A percentile compares a stretch with the other conserved stretches of the same genome.
Evolutionary conservation across 2,797 vertebrate genomes (phyloP).

Genomic region (Microchirus variegatus): DNA sequence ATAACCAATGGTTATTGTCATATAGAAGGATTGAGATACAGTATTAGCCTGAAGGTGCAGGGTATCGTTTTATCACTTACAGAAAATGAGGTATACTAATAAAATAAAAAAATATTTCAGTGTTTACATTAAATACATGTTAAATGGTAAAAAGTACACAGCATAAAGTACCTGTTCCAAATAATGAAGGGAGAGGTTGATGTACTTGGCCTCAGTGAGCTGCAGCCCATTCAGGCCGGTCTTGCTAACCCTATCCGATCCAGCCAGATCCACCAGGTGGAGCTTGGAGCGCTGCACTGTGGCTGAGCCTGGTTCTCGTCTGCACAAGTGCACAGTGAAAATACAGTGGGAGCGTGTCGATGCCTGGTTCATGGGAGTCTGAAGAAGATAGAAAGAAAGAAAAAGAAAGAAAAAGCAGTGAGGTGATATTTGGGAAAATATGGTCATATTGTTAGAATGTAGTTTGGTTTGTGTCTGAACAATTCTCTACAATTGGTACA

Average conservation of each 20-base stretch:
- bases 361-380: slow-evolving; percentile 98
- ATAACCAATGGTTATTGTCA: no score
- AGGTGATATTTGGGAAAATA: not conserved
- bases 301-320: slow-evolving; percentile 90
- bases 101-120: not conserved
- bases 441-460: not conserved
- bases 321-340: slow-evolving; percentile 93
- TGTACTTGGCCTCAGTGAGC: slow-evolving; percentile 96
- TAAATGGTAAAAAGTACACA: not conserved
- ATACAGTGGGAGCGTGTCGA: slow-evolving; percentile 97
- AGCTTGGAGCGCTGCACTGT: slow-evolving; percentile 89
- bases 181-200: slow-evolving; percentile 95
- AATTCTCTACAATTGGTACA: slow-evolving; percentile 12
- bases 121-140: not conserved
- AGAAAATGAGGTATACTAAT: not conserved
- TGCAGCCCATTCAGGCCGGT: slow-evolving; percentile 89
- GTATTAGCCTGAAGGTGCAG: no score
- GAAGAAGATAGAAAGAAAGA: slow-evolving; percentile 25
- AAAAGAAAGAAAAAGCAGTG: not conserved
- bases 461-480: not conserved
- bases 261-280: slow-evolving; percentile 95
- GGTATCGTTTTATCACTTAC: no score
- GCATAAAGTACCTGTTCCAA: slow-evolving; percentile 90
- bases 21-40: no score
- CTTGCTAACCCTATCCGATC: slow-evolving; percentile 94